Evolutionary conservation across 2,797 vertebrate species (phyloP), one percentile per base, ranked within the genome.

Genomic region (Poecilia picta): DNA sequence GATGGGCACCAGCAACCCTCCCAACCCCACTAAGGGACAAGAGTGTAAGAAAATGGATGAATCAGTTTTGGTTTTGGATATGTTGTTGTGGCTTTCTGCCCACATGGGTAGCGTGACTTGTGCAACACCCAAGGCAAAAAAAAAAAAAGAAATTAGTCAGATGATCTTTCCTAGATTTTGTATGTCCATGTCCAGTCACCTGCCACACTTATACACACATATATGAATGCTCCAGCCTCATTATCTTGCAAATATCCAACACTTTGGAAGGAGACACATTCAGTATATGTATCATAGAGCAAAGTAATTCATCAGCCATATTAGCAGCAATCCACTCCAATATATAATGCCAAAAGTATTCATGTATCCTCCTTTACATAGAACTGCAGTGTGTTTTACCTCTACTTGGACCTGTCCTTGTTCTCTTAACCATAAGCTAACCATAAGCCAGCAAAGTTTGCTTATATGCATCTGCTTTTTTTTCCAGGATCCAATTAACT

Each of bases 261-360:
- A 73, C 18, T 51, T 36, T 80, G 76, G 82, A 57, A n/a, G 53
- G 8, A 57, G 53, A 57, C 8, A n/a, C 23, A n/a, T 10, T 57
- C 25, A n/a, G n/a, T 12, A 10, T 11, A n/a, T n/a, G 23, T n/a
- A n/a, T n/a, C 25, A 57, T 57, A 57, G 11, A 66, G 55, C 78
- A 82, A 53, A 79, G 66, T 75, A 33, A 71, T 73, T 80, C 81
- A 88, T 84, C 62, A 85, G 81, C 74, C 28, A 51, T 72, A 86
- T 86, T 80, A 80, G 79, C 86, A 83, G 53, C 1, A 1, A 20
- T 75, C 66, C 64, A 74, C 53, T 83, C n/a, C 39, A 8, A 59
- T 75, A 39, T 59, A 75, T 72, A 8, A 31, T 31, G 57, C 13
- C 13, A 31, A 59, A 13, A 7, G 12, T 59, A 59, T 59, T 31